Evolutionary conservation across 2,888 invertebrate species (phyloP), one percentile per base, ranked within the genome.

Genomic region (Muschampia plurimacula): DNA sequence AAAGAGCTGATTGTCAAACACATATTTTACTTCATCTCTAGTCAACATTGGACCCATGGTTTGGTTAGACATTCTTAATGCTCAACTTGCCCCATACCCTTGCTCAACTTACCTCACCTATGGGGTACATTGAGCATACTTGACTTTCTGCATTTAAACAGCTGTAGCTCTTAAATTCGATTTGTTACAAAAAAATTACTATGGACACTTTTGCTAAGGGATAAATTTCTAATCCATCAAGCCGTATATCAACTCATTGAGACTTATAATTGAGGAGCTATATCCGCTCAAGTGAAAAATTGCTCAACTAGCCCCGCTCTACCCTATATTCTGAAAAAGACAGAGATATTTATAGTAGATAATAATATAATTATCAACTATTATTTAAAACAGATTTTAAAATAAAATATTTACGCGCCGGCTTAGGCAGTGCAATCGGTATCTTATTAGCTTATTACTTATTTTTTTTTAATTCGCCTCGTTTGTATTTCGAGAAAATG

Each of bases 51-150:
- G 46, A 64, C 44, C 46, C 46, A 46, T 64, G 13, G 63, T 46
- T 64, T 13, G 64, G 75, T 78, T 80, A 75, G 78, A 78, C 36
- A 75, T 77, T 72, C 78, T 75, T 75, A 76, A 79, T 78, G 78
- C 79, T 78, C 78, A 78, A 79, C 78, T 79, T 79, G 77, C 79
- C 79, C 72, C 77, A 77, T 22, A 22, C 22, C 22, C 22, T 22
- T 32, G 32, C 32, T 32, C 78, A 78, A 79, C 78, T 79, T 79
- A 77, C 79, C 79, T 73, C 77, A 77, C 78, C 78, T 70, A 76
- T 78, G 79, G 79, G 78, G 78, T 77, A 80, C 75, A 60, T 79
- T 78, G 78, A 80, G 77, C 77, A 74, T 75, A 44, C 22, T 67
- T 77, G 75, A 80, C 75, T 75, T 78, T 75, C 75, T 77, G 72